Conservation (phyloP, 1,140 invertebrate species). For the Periplaneta americana region DNA sequence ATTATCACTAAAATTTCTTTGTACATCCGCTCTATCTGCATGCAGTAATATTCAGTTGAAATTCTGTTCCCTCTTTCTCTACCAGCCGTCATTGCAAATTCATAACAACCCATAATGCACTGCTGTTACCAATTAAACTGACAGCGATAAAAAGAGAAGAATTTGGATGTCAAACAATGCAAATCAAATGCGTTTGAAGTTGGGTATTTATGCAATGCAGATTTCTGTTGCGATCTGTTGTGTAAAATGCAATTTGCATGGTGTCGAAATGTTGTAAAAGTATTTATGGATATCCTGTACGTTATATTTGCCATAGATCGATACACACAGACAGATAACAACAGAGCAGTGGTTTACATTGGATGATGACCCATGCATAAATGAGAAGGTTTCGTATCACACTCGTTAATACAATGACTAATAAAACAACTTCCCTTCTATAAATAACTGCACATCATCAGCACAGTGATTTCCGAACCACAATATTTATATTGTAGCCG, state of each 20-base stretch:
- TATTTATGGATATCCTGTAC: neutral
- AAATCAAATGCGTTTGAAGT: neutral
- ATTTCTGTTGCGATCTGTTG: neutral
- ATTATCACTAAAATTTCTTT: too few species aligned
- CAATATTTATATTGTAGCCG: neutral
- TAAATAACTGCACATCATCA: neutral
- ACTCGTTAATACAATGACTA: neutral
- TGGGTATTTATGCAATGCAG: neutral
- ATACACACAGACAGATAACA: neutral
- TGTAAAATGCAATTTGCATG: neutral
- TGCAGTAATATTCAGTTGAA: too few species aligned
- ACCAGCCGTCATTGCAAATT: too few species aligned
- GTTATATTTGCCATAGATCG: neutral
- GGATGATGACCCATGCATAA: neutral
- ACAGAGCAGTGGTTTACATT: too few species aligned
- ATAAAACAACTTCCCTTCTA: neutral
- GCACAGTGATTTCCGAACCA: neutral
- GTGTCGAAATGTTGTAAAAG: neutral
- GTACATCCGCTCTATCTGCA: too few species aligned
- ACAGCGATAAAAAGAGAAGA: neutral
- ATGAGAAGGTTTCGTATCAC: neutral
- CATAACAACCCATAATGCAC: neutral
- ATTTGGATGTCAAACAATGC: neutral
- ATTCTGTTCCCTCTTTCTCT: too few species aligned
- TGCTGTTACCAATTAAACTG: neutral